Evolutionary conservation across 2,113 vertebrate genomes (phyloP), one percentile per base, ranked within the genome.

Genomic region (Trochalopteron elliotii): DNA sequence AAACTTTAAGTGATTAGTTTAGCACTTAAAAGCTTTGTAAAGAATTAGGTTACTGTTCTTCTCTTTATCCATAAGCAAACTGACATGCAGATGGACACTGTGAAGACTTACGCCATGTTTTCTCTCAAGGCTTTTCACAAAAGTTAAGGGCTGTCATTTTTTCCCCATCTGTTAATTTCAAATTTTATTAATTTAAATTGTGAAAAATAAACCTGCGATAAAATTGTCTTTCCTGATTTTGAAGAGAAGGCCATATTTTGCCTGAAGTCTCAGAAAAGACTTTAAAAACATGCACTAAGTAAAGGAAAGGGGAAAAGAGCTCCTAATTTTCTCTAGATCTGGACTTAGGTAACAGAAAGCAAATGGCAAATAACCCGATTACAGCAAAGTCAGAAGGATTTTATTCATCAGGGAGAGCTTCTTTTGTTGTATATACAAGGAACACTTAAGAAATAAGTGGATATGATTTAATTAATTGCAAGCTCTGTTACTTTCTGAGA

Each of bases 1-100:
- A 96, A 95, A 96, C 70, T 93, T 95, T 82, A 91, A 83, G 79
- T 90, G 84, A 94, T 96, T 95, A 90, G 86, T 96, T 94, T 78
- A 87, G 61, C 68, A 93, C 67, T 89, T 86, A 69, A 80, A 94
- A 64, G 57, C 45, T 95, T 93, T 85, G 78, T 63, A 69, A 85
- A 67, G 53, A 68, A 92, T 70, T 97, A 95, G 93, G 78, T 94
- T 96, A 97, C 81, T 88, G 33, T 91, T 79, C 76, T 67, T 91
- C 91, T 68, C 57, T 19, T 87, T 63, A 94, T 94, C 76, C 35
- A 87, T n/a, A 35, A 76, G 27, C 33, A 78, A 91, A 69, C 61
- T 42, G 55, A 68, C 27, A 31, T 71, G 28, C 79, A 96, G 91
- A 93, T 83, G 89, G 82, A 77, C 50, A 9, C 30, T 7, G 28